These are phyloP conservation scores for Hemiscyllium ocellatum DNA, from an alignment of 2,113 vertebrate genomes.

Conservation along the genomic window DNA sequence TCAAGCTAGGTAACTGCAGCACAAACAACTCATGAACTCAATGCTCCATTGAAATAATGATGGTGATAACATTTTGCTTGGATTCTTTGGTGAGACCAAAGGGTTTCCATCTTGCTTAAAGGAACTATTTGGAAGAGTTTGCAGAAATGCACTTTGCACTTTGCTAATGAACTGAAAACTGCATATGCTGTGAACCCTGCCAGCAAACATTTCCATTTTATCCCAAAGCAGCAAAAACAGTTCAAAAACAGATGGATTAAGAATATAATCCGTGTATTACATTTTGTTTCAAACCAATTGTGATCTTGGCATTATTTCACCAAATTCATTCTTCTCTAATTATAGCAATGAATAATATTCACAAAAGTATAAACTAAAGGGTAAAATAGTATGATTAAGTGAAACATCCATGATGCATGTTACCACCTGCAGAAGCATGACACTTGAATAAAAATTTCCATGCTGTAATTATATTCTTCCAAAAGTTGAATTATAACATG, in stretches of 20 bases:
- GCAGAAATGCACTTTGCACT: neutral
- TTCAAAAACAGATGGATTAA: conserved; percentile 15
- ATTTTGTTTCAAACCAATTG: neutral
- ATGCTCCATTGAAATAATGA: neutral
- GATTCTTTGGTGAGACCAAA: neutral
- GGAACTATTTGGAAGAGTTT: neutral
- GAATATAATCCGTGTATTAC: neutral
- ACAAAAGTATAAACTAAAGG: neutral
- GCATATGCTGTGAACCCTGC: neutral
- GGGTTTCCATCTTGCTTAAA: neutral
- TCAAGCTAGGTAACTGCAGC: neutral
- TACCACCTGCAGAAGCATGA: neutral
- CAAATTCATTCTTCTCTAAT: neutral
- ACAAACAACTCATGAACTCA: neutral
- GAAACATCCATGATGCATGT: neutral
- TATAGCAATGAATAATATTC: neutral
- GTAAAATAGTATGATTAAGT: neutral
- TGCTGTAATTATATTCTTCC: neutral
- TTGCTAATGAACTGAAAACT: neutral
- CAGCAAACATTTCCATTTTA: neutral
- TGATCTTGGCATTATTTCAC: neutral
- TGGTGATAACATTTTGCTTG: neutral
- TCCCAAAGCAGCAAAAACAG: neutral
- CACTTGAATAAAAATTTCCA: conserved; percentile 23
- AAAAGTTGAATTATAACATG: neutral